Conservation (phyloP, 1,140 invertebrate genomes). For the Zelostemma sp. region DNA sequence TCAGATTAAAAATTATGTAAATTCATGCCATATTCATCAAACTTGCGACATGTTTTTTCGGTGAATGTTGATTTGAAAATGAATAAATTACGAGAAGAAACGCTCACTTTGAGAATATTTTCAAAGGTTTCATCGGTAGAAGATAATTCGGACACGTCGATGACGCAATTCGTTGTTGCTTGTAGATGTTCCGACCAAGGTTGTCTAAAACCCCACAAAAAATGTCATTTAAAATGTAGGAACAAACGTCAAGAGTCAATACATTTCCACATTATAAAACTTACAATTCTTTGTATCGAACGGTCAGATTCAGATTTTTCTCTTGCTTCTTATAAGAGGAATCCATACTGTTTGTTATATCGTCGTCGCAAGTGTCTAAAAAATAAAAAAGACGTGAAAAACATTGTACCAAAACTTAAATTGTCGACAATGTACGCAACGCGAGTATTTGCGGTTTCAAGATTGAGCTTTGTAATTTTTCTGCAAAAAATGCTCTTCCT, state of each 20-base stretch:
- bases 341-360: conserved; percentile 58
- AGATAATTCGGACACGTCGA: conserved; percentile 66
- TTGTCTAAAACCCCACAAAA: conserved; percentile 54
- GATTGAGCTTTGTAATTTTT: not conserved
- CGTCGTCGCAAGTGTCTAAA: conserved; percentile 65
- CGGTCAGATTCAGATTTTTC: conserved; percentile 77
- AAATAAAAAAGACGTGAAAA: conserved; percentile 28
- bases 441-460: not conserved
- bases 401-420: not conserved
- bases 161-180: conserved; percentile 64
- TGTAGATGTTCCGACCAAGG: conserved; percentile 58
- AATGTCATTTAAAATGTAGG: not conserved
- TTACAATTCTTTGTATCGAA: conserved; percentile 74
- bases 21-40: not conserved
- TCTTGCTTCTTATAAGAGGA: conserved; percentile 68
- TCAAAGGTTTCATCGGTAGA: conserved; percentile 84
- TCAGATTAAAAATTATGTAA: too few species aligned
- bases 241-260: conserved; percentile 4
- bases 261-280: conserved; percentile 19
- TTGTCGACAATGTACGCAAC: not conserved
- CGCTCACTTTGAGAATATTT: conserved; percentile 79
- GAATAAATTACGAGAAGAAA: not conserved
- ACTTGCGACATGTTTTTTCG: not conserved
- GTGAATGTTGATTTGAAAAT: too few species aligned
- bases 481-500: not conserved